Evolutionary conservation across 1,140 invertebrate species (phyloP), one percentile per base, ranked within the genome.

Genomic region (Sinella curviseta): DNA sequence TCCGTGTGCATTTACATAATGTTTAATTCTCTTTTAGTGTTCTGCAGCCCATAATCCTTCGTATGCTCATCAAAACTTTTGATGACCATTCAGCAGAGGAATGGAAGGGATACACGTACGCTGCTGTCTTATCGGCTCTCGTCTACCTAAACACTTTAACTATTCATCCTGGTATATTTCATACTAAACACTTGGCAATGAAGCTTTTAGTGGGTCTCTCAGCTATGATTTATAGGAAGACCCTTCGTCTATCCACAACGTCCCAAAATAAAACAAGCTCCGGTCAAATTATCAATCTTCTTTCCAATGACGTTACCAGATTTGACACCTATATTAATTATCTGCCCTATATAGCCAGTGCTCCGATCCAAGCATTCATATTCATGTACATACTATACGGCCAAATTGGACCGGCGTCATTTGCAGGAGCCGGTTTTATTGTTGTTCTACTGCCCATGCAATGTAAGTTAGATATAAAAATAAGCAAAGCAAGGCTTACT

Each of bases 261-360:
- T 85, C 89, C 14, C 78, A 90, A 75, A 86, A 85, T 2, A 83
- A 89, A 82, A 89, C 89, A 33, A 89, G 89, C 28, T 86, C 88
- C 12, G 90, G 90, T 0, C 89, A 76, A 75, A 30, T 97, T 85
- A 93, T 97, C n/a, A n/a, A n/a, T n/a, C n/a, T n/a, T n/a, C n/a
- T n/a, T n/a, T n/a, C n/a, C n/a, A n/a, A n/a, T n/a, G n/a, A n/a
- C n/a, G n/a, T n/a, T n/a, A n/a, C n/a, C n/a, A n/a, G n/a, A n/a
- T n/a, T n/a, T n/a, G n/a, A n/a, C n/a, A n/a, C n/a, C n/a, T n/a
- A n/a, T n/a, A n/a, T n/a, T n/a, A n/a, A n/a, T n/a, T n/a, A n/a
- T n/a, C 85, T 92, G 20, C 92, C 94, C 85, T 93, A 92, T 84
- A 88, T 94, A 79, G 94, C 92, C 92, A 89, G 94, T 54, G 94